Conservation (phyloP, 2,888 invertebrate genomes). For the Prosopocoilus inquinatus region DNA sequence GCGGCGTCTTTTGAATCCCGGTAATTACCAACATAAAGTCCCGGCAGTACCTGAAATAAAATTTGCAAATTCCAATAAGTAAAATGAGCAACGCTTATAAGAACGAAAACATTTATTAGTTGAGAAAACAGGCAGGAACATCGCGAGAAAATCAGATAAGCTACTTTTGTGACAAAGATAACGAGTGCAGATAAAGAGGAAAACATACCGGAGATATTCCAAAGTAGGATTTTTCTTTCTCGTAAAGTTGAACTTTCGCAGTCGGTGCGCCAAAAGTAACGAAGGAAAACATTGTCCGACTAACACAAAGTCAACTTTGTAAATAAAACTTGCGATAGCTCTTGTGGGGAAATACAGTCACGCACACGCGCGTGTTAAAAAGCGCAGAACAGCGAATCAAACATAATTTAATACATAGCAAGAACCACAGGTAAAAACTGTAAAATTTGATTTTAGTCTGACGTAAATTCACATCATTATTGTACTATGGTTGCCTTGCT, state of each 20-base stretch:
- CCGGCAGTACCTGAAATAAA: slow-evolving; percentile 77
- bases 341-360: too few relatives aligned
- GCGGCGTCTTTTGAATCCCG: slow-evolving; percentile 90
- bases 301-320: too few relatives aligned
- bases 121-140: background rate
- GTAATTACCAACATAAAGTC: slow-evolving; percentile 94
- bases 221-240: background rate
- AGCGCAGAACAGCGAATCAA: too few relatives aligned
- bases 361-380: too few relatives aligned
- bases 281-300: background rate
- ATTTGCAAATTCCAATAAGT: background rate
- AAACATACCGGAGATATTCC: background rate
- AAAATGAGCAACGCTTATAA: background rate
- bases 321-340: too few relatives aligned
- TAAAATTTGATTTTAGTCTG: too few relatives aligned
- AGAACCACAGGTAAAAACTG: too few relatives aligned
- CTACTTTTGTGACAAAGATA: too few relatives aligned
- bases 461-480: too few relatives aligned
- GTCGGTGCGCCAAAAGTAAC: background rate
- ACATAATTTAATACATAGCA: too few relatives aligned
- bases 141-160: too few relatives aligned
- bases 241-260: background rate
- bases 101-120: background rate
- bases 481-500: too few relatives aligned
- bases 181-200: background rate